Evolutionary conservation across 2,113 vertebrate genomes (phyloP).

Genomic region (Rhinoptilus africanus): DNA sequence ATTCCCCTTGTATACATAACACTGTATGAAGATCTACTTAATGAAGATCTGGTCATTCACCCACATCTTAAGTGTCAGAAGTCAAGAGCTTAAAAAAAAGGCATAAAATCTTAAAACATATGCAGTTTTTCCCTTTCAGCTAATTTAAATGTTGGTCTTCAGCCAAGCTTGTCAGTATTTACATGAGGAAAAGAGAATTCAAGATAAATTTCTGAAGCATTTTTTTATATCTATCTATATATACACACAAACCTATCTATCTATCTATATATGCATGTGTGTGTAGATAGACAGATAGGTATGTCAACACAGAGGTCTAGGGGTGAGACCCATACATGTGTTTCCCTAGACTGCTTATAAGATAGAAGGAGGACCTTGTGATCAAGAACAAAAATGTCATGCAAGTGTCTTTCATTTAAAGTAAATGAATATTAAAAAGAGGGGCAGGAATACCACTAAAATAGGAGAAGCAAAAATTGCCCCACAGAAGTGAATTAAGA

Average conservation of each 20-base stretch:
- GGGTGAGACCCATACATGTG: background rate
- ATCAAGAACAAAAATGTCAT: background rate
- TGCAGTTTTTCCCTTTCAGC: background rate
- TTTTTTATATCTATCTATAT: background rate
- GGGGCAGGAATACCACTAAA: background rate
- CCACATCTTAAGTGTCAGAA: background rate
- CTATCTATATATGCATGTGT: fast-evolving
- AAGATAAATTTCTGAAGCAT: background rate
- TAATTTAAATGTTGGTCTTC: background rate
- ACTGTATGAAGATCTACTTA: background rate
- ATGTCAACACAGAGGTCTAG: background rate
- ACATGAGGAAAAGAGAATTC: background rate
- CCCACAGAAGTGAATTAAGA: background rate
- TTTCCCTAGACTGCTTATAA: background rate
- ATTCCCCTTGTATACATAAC: background rate
- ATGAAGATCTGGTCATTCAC: background rate
- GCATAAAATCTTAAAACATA: background rate
- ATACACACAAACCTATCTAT: background rate
- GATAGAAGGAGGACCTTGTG: fast-evolving
- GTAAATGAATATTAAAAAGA: background rate
- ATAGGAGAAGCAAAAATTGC: background rate
- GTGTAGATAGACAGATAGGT: too few relatives aligned
- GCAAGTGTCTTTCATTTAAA: background rate
- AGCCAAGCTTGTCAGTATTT: background rate
- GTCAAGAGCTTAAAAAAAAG: background rate